Evolutionary conservation across 92 coral and sea anemone species (phyloP).

Genomic region (Muricea muricata): DNA sequence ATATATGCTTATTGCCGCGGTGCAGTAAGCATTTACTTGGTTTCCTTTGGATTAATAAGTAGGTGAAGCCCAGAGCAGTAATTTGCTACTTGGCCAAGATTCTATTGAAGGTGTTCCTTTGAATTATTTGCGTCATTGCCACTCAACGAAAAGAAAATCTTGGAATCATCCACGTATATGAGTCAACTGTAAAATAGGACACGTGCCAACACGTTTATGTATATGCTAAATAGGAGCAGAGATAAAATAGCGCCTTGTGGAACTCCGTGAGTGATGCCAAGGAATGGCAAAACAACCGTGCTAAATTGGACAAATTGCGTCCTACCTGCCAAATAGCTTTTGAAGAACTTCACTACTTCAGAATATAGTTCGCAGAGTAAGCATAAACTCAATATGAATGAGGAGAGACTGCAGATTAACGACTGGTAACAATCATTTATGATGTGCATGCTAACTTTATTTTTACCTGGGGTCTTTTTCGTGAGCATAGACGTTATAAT

Average conservation of each 20-base stretch:
- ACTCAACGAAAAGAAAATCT: background rate
- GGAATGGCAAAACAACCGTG: background rate
- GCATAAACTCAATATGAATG: background rate
- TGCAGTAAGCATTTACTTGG: slow-evolving; percentile 51
- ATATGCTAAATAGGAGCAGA: background rate
- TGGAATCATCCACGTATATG: background rate
- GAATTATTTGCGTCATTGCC: background rate
- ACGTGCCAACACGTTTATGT: background rate
- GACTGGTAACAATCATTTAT: slow-evolving; percentile 34
- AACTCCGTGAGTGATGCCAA: background rate
- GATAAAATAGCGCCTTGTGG: slow-evolving; percentile 16
- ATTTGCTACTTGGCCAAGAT: slow-evolving; percentile 2
- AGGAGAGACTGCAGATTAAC: too few relatives aligned
- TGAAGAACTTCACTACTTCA: background rate
- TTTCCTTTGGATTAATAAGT: slow-evolving; percentile 55
- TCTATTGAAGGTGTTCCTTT: too few relatives aligned
- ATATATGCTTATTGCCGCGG: slow-evolving; percentile 37
- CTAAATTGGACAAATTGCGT: background rate
- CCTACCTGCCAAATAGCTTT: slow-evolving; percentile 9
- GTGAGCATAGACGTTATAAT: too few relatives aligned
- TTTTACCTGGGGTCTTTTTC: too few relatives aligned
- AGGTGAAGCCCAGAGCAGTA: slow-evolving; percentile 46
- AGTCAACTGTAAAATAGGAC: background rate
- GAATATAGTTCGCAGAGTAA: background rate
- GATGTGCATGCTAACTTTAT: background rate